These are phyloP conservation scores for Nibea albiflora DNA, from an alignment of 2,113 vertebrate species.

Conservation along the genomic window DNA sequence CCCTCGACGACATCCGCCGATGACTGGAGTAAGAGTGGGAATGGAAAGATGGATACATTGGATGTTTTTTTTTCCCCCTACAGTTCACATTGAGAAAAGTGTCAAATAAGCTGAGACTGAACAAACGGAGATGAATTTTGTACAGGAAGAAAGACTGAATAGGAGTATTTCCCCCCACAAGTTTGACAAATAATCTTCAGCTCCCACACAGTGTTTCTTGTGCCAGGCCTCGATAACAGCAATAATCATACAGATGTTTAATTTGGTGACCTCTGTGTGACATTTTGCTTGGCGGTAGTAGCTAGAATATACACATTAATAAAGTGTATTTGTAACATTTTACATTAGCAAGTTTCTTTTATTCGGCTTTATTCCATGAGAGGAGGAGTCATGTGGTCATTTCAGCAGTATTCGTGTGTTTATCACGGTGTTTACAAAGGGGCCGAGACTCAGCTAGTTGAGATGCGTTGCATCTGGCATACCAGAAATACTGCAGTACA, in stretches of 20 bases:
- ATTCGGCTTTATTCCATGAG: background rate
- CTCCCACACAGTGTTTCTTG: constrained; percentile 8
- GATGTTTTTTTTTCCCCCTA: background rate
- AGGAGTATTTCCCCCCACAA: background rate
- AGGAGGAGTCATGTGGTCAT: background rate
- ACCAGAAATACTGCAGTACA: background rate
- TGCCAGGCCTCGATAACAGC: constrained; percentile 20
- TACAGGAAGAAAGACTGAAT: constrained; percentile 26
- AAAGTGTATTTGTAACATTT: constrained; percentile 35
- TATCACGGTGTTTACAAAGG: constrained; percentile 2
- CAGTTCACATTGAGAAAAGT: constrained; percentile 3
- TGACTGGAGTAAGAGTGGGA: constrained; percentile 43
- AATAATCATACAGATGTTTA: constrained; percentile 9
- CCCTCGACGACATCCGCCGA: constrained; percentile 72
- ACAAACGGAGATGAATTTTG: constrained; percentile 3
- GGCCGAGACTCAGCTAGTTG: background rate
- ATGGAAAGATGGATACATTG: background rate
- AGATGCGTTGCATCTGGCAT: constrained; percentile 14
- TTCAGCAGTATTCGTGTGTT: background rate
- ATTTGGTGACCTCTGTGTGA: constrained; percentile 17
- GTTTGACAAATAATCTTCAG: constrained; percentile 14
- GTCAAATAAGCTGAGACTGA: constrained; percentile 22
- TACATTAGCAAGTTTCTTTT: constrained; percentile 13
- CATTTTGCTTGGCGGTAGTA: constrained; percentile 29
- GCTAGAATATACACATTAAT: constrained; percentile 4